These are phyloP conservation scores for Lethocerus indicus DNA, from an alignment of 1,140 invertebrate species.

Conservation along the genomic window DNA sequence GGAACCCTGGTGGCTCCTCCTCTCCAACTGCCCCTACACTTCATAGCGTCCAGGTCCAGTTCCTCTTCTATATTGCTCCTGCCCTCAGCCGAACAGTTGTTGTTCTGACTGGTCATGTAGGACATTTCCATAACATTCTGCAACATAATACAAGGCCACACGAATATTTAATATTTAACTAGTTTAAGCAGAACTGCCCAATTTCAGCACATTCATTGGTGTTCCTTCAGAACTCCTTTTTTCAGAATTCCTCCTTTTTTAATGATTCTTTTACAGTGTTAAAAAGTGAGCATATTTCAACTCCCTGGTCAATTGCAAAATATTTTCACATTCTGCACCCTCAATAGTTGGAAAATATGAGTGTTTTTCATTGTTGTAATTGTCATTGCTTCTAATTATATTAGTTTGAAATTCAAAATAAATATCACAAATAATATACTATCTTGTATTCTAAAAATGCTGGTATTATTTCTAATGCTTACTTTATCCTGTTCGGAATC, in stretches of 20 bases:
- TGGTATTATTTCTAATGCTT: no score
- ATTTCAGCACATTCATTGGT: not conserved
- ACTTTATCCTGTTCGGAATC: conserved; percentile 36
- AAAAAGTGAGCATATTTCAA: not conserved
- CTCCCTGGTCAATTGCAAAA: not conserved
- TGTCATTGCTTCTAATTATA: not conserved
- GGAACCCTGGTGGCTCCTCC: conserved; percentile 5
- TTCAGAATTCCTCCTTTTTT: not conserved
- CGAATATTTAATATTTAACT: no score
- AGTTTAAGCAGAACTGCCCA: not conserved
- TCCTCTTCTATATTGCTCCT: no score
- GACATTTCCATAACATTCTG: conserved; percentile 35
- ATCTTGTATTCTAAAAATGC: no score
- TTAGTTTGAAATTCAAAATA: not conserved
- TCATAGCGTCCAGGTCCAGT: no score
- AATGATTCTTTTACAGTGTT: not conserved
- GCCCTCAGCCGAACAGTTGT: conserved; percentile 29
- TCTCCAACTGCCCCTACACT: conserved; percentile 10
- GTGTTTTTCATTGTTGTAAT: not conserved
- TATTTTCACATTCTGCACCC: not conserved
- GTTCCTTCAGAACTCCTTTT: not conserved
- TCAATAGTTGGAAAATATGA: not conserved
- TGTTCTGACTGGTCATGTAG: conserved; percentile 38
- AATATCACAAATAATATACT: not conserved
- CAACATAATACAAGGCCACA: conserved; percentile 1